Evolutionary conservation across 2,113 vertebrate species (phyloP), one percentile per base, ranked within the genome.

Genomic region (Silurus meridionalis): DNA sequence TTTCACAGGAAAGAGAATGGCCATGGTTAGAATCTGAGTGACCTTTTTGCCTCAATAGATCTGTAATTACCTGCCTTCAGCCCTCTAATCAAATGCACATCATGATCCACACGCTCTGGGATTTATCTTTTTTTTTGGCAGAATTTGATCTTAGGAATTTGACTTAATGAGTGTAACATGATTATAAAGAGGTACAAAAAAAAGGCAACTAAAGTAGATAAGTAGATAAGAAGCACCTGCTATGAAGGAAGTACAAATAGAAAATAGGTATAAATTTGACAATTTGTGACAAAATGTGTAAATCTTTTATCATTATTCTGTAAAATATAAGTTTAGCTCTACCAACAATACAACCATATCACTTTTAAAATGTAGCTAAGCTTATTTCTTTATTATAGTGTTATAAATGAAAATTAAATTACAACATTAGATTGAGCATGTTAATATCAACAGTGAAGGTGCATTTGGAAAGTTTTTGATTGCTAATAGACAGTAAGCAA

Each of bases 11-110:
- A 50, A 28, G 25, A 85, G 50, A 79, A 53, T 61, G 37, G 28
- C 66, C 52, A n/a, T 52, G 48, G 57, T 63, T 52, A 46, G 28
- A 83, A 74, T 46, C 50, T 66, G 71, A 28, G 60, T 77, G 86
- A 83, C 86, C 85, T 58, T 53, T 75, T 5, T 25, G 28, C 50
- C 80, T 64, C 46, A 25, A 69, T 79, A 21, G 23, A 15, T 57
- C 25, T 83, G 69, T 83, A 87, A 83, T 87, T 78, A 66, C 80
- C 23, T 58, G 13, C 28, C 25, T 78, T 83, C 66, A 87, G 61
- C 46, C 86, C 46, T 77, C 80, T 67, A 74, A 83, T 83, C 80
- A 83, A 82, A 87, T 87, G 80, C 81, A 78, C 37, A 75, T 87
- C 86, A 77, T 83, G 71, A 46, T 78, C 71, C 67, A 21, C 50